Base-by-base conservation (phyloP, 2,888 invertebrate genomes). In the Xiphydria camelus region DNA sequence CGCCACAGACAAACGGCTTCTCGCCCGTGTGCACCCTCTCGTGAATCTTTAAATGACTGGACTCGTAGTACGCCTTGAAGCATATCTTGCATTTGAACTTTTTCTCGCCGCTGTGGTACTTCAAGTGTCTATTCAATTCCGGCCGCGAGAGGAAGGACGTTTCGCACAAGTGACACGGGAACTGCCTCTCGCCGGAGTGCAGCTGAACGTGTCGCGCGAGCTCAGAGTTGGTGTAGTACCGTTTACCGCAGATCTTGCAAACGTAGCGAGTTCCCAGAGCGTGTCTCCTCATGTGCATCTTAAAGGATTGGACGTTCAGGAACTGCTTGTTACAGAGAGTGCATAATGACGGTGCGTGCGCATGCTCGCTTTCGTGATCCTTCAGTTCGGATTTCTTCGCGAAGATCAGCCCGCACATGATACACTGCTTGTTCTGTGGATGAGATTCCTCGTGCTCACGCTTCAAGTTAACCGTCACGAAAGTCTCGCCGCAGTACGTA, bases 11-110 rank as follows among this genome's bases (percentile, higher is more conserved):
- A 41, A 62, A 72, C 1, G 74, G 73, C 41, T 62, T 62, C 41
- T 69, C 68, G 1, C 73, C 73, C 0, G 71, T 69, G 26, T 76
- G 76, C 17, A 64, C 57, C 21, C 68, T 57, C 51, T 68, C 58
- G 45, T 76, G 73, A 21, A 69, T 60, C 41, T 68, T 66, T 29
- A 75, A 51, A 49, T 73, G 70, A 15, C 70, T 69, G 1, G 69
- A 69, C 45, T 73, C 73, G 42, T 65, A 71, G 37, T 71, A 73
- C 5, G 56, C 48, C 49, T 71, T 71, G 7, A 45, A 45, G 32
- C 73, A 73, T 10, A 64, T 40, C n/a, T 59, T 44, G 43, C 73
- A 73, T 39, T 55, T 52, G 41, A 66, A 72, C 31, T 57, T 62
- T 34, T 70, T 72, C 3, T 63, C 65, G 4, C 70, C 70, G 6